Base-by-base conservation (phyloP, 2,113 vertebrate genomes). In the Bujurquina vittata region DNA sequence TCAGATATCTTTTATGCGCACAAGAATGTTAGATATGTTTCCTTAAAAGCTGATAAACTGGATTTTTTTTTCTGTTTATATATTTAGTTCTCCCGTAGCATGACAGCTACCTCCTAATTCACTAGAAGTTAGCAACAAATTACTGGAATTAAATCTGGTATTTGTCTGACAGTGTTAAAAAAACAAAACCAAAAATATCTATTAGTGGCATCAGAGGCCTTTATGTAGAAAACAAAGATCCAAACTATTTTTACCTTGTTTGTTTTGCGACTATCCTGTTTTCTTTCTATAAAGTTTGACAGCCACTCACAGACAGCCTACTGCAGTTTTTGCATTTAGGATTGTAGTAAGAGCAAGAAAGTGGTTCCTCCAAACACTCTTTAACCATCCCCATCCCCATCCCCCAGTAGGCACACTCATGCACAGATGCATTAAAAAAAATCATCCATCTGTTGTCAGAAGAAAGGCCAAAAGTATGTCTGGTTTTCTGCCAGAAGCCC, bases 381-480 rank as follows among this genome's bases (percentile, higher is more conserved):
- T 46, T 57, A 22, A 3, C 26, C 11, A 37, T 57, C 26, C 9
- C n/a, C 11, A 37, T 57, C 26, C 9, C n/a, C 33, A 12, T 12
- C 14, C 67, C 40, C 26, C 37, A 23, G 10, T 6, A 60, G 35
- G 43, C 58, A 43, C 29, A 10, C n/a, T 56, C 40, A 72, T 55
- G 37, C 77, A 88, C 87, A 86, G 80, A 92, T 76, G 81, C 75
- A 76, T 54, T 73, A 40, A 80, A 80, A 52, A 54, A 82, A 82
- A 55, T 78, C 65, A 81, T 84, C 93, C 91, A 89, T 94, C 93
- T 92, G 93, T 84, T 79, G 76, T 23, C 31, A 40, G 43, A 82
- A 43, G 52, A 75, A 55, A 74, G 78, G 84, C 90, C 87, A 89
- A 84, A 81, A 83, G 75, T 62, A 63, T 15, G 63, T n/a, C n/a